Percentiles rank a stretch among this genome's conserved stretches.
Evolutionary conservation across 1,140 invertebrate genomes (phyloP).

Genomic region (Heliothis virescens): DNA sequence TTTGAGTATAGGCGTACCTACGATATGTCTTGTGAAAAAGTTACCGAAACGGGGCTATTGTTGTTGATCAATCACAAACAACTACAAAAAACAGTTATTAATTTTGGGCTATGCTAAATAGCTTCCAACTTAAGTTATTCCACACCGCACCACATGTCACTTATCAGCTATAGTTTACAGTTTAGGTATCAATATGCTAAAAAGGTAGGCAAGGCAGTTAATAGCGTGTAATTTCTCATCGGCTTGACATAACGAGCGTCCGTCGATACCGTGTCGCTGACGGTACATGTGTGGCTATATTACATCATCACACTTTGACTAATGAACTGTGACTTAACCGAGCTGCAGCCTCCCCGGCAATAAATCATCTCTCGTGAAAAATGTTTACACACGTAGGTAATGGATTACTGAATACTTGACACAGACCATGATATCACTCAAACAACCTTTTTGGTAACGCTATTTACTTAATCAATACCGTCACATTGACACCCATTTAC

Average conservation of each 20-base stretch:
- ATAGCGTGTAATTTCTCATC: constrained; percentile 6
- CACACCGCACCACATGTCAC: too few species aligned
- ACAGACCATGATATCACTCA: constrained; percentile 31
- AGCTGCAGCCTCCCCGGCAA: constrained; percentile 24
- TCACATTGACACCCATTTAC: not conserved
- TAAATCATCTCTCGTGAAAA: constrained; percentile 36
- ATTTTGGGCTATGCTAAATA: too few species aligned
- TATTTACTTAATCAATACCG: constrained; percentile 8
- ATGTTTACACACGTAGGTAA: constrained; percentile 40
- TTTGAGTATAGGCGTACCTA: too few species aligned
- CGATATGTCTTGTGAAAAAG: too few species aligned
- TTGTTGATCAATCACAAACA: too few species aligned
- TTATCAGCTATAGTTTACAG: too few species aligned
- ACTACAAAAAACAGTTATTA: too few species aligned
- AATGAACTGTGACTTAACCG: constrained; percentile 42
- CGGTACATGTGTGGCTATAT: constrained; percentile 13
- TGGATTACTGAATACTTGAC: constrained; percentile 42
- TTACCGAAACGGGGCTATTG: too few species aligned
- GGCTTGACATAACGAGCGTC: not conserved
- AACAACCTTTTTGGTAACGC: constrained; percentile 13
- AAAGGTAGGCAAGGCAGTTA: constrained; percentile 8
- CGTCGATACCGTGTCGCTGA: constrained; percentile 11
- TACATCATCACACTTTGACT: constrained; percentile 44
- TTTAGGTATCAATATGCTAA: not conserved
- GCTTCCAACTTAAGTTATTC: too few species aligned